Evolutionary conservation across 2,888 invertebrate species (phyloP).

Genomic region (Eupeodes latifasciatus): DNA sequence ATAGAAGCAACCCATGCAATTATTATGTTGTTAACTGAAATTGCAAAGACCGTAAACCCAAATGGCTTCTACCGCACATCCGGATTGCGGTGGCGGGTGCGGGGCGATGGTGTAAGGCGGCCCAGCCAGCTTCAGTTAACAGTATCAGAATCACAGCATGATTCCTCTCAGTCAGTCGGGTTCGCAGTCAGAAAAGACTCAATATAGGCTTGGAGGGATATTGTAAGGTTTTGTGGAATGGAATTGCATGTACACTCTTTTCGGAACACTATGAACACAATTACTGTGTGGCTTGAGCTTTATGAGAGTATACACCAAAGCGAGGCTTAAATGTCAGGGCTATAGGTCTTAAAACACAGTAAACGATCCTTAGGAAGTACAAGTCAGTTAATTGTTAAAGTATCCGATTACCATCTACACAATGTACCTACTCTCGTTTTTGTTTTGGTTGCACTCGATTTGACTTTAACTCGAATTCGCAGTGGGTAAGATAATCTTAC

Average conservation of each 20-base stretch:
- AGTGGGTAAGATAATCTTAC: conserved; percentile 68
- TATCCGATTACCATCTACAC: conserved; percentile 74
- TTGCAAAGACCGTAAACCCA: conserved; percentile 53
- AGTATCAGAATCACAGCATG: conserved; percentile 71
- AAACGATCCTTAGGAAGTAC: conserved; percentile 63
- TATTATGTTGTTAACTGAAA: conserved; percentile 75
- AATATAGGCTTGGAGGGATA: conserved; percentile 5
- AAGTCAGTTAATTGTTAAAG: conserved; percentile 65
- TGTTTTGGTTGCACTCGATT: conserved; percentile 71
- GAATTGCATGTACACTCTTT: conserved; percentile 16
- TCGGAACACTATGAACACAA: conserved; percentile 65
- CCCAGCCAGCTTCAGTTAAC: conserved; percentile 32
- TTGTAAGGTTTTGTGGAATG: conserved; percentile 20
- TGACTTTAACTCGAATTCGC: conserved; percentile 63
- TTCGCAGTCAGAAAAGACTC: not conserved
- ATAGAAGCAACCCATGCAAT: conserved; percentile 44
- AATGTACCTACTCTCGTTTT: conserved; percentile 4
- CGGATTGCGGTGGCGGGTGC: conserved; percentile 49
- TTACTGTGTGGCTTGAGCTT: conserved; percentile 1
- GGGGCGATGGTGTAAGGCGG: not conserved
- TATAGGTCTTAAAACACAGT: conserved; percentile 53
- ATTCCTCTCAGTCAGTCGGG: conserved; percentile 20
- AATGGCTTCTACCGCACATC: conserved; percentile 69
- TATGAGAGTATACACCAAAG: not conserved
- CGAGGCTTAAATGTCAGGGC: conserved; percentile 62